A percentile compares a stretch with the other conserved stretches of the same genome.
phyloP scores from a whole-genome alignment of 2,113 vertebrate species.

The Salvelinus sp. region DNA sequence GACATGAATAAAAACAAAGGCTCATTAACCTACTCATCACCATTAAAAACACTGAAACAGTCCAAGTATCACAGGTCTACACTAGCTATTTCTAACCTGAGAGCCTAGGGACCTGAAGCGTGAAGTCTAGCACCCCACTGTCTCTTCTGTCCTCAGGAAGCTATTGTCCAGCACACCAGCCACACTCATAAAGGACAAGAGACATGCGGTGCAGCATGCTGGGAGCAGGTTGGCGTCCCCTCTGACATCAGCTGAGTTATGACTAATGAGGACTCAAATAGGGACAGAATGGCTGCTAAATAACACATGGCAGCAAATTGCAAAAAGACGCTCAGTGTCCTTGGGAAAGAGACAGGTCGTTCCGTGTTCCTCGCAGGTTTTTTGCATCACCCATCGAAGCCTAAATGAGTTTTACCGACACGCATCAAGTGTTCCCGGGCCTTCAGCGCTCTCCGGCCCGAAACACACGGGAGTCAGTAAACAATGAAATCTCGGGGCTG shows the following conservation, averaged over 20 bases:
- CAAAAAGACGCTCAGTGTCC: conserved; percentile 64
- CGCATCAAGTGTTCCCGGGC: conserved; percentile 78
- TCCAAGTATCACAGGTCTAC: background rate
- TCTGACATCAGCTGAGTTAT: conserved; percentile 54
- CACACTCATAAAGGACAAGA: conserved; percentile 39
- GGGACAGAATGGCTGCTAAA: conserved; percentile 71
- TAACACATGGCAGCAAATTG: conserved; percentile 68
- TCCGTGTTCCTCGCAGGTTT: conserved; percentile 21
- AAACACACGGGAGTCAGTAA: conserved; percentile 87
- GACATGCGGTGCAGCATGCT: conserved; percentile 23
- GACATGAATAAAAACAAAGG: background rate
- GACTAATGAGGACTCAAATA: conserved; percentile 66
- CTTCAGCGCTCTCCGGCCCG: conserved; percentile 74
- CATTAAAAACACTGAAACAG: background rate
- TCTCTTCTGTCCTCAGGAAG: conserved; percentile 30
- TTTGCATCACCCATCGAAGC: conserved; percentile 72
- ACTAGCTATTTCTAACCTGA: background rate
- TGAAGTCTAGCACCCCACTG: background rate
- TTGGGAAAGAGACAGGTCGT: conserved; percentile 68
- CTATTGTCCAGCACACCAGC: conserved; percentile 8
- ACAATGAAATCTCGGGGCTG: conserved; percentile 84
- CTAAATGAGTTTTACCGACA: conserved; percentile 91
- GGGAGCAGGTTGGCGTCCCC: conserved; percentile 3
- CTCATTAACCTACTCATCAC: background rate
- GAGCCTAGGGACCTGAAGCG: background rate